Conservation (phyloP, 2,113 vertebrate genomes). For the Megaceryle torquata region DNA sequence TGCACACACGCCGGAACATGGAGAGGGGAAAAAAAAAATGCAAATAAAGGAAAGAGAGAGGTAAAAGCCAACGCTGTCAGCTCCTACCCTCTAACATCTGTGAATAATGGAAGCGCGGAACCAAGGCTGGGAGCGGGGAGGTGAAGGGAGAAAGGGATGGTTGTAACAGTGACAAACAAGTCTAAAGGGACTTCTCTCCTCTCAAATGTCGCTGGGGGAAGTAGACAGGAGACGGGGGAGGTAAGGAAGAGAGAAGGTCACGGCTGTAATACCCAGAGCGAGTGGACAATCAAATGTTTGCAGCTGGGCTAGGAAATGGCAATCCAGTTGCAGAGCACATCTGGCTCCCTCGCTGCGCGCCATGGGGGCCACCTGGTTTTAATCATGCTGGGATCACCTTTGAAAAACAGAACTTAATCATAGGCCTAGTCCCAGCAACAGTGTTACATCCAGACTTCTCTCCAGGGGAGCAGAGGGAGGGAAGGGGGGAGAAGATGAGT, state of each 20-base stretch:
- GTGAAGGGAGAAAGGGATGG: constrained; percentile 30
- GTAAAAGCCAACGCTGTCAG: constrained; percentile 9
- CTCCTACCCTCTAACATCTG: constrained; percentile 73
- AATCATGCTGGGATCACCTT: constrained; percentile 36
- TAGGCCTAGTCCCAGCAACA: constrained; percentile 37
- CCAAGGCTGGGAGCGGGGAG: neutral
- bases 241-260: constrained; percentile 75
- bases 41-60: constrained; percentile 40
- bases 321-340: constrained; percentile 28
- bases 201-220: constrained; percentile 70
- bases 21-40: neutral
- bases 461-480: constrained; percentile 5
- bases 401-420: constrained; percentile 48
- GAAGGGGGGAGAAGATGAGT: constrained; percentile 9
- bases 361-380: constrained; percentile 8
- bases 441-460: constrained; percentile 59
- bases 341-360: constrained; percentile 17
- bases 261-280: constrained; percentile 53
- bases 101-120: constrained; percentile 13
- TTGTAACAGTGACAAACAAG: constrained; percentile 61
- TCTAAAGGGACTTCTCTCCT: constrained; percentile 42
- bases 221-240: constrained; percentile 63
- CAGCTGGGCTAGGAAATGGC: constrained; percentile 68
- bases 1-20: constrained; percentile 41
- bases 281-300: constrained; percentile 72